Percentiles rank a stretch among this genome's conserved stretches.
phyloP scores from a whole-genome alignment of 2,113 vertebrate genomes.

The Mobula birostris region DNA sequence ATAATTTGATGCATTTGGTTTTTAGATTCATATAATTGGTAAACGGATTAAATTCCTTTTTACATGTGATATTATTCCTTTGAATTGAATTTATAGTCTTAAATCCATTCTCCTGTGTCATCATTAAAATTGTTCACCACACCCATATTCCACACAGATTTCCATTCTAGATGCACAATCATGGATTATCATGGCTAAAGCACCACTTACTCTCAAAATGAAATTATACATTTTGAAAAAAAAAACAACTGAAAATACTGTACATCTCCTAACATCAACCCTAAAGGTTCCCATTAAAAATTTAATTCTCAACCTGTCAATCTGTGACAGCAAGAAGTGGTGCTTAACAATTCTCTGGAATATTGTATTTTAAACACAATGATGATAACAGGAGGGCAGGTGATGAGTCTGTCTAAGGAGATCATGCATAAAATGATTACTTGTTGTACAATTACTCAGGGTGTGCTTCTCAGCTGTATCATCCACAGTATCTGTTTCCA shows the following conservation, averaged over 20 bases:
- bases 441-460: constrained; percentile 7
- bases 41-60: neutral
- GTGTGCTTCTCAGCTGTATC: neutral
- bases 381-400: neutral
- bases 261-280: neutral
- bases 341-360: neutral
- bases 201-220: neutral
- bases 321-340: neutral
- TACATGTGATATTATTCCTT: neutral
- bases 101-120: neutral
- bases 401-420: neutral
- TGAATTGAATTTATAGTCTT: neutral
- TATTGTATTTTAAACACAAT: constrained; percentile 18
- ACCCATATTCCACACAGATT: neutral
- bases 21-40: neutral
- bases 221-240: neutral
- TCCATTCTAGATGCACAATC: neutral
- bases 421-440: neutral
- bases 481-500: neutral
- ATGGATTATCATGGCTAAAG: neutral
- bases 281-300: neutral
- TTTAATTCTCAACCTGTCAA: neutral
- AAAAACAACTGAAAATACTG: neutral
- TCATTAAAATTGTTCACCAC: neutral
- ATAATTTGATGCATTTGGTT: neutral